phyloP scores from a whole-genome alignment of 1,140 invertebrate genomes.

The Heliconius congener region DNA sequence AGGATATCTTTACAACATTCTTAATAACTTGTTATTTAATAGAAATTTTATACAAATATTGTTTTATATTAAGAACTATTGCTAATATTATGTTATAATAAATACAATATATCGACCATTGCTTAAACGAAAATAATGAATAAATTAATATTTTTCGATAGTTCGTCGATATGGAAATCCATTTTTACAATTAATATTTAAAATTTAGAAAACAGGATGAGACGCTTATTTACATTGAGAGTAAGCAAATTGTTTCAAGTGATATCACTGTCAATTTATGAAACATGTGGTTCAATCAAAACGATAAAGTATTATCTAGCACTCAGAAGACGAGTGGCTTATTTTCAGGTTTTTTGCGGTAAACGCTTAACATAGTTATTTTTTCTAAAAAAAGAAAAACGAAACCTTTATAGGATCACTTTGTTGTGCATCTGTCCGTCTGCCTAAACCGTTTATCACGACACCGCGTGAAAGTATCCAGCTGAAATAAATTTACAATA shows the following conservation, averaged over 20 bases:
- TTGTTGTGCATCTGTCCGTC: too few relatives aligned
- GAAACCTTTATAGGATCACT: too few relatives aligned
- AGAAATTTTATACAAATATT: constrained; percentile 8
- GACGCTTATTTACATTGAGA: background rate
- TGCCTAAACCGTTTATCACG: too few relatives aligned
- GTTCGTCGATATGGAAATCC: too few relatives aligned
- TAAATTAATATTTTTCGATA: too few relatives aligned
- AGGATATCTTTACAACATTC: constrained; percentile 18
- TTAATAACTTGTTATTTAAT: constrained; percentile 19
- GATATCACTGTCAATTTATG: background rate
- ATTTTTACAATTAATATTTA: background rate
- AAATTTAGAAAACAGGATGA: background rate
- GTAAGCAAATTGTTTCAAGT: background rate
- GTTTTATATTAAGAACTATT: background rate
- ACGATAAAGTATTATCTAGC: background rate
- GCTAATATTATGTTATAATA: background rate
- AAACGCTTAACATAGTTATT: background rate
- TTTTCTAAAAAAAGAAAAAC: too few relatives aligned
- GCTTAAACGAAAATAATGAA: too few relatives aligned
- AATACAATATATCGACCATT: too few relatives aligned
- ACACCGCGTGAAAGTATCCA: too few relatives aligned
- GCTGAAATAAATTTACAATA: too few relatives aligned
- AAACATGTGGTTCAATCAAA: background rate
- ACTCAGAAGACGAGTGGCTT: background rate
- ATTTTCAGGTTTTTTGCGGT: background rate